A percentile compares a stretch with the other conserved stretches of the same genome.
These are phyloP conservation scores for Vipera latastei DNA, from an alignment of 2,797 vertebrate species.

Conservation along the genomic window DNA sequence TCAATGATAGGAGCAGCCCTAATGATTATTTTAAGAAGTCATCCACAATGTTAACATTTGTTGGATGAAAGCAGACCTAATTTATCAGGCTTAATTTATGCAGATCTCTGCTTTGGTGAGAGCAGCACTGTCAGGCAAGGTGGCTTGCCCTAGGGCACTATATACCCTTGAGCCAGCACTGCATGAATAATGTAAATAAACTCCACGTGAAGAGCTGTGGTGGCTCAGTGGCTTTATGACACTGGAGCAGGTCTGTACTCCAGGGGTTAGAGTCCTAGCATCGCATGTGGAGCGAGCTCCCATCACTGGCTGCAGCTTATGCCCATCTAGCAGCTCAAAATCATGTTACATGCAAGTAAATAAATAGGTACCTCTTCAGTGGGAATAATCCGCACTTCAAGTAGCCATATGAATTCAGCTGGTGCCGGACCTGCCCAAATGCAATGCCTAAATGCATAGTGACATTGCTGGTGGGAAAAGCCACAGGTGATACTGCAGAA, in stretches of 20 bases:
- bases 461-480: not conserved
- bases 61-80: constrained; percentile 37
- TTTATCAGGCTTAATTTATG: constrained; percentile 43
- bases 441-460: not conserved
- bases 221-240: not conserved
- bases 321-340: not conserved
- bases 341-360: not conserved
- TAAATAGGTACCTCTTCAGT: not conserved
- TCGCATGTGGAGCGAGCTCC: not conserved
- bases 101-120: not conserved
- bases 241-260: not conserved
- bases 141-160: not conserved
- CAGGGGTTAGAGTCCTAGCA: not conserved
- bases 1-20: constrained; percentile 41
- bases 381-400: not conserved
- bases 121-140: not conserved
- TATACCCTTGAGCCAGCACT: not conserved
- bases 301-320: not conserved
- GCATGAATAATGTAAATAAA: not conserved
- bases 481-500: not conserved
- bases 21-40: constrained; percentile 35
- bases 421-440: not conserved
- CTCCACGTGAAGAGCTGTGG: not conserved
- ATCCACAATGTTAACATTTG: constrained; percentile 46
- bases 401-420: not conserved